Evolutionary conservation across 2,113 vertebrate species (phyloP).

Genomic region (Arizona elegans): DNA sequence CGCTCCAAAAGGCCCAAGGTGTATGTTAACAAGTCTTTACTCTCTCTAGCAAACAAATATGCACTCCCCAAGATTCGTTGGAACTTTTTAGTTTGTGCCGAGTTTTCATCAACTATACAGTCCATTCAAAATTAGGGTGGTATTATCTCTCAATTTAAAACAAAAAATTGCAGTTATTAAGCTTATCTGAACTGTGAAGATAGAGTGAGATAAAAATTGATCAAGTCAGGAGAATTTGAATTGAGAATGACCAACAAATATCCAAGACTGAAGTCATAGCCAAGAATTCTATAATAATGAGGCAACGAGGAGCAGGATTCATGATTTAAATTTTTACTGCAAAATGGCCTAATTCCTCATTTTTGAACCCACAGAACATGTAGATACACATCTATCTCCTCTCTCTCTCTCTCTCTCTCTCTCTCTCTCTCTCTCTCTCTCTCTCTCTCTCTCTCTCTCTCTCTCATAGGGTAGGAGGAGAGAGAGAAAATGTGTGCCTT

Average conservation of each 20-base stretch:
- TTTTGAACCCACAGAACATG: background rate
- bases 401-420: too few relatives aligned
- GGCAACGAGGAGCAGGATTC: background rate
- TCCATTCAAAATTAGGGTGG: background rate
- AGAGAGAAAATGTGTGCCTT: background rate
- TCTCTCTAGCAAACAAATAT: background rate
- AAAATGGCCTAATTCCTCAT: background rate
- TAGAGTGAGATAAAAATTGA: background rate
- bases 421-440: too few relatives aligned
- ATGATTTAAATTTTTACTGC: background rate
- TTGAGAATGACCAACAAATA: background rate
- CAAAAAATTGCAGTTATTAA: background rate
- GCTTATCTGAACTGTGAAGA: background rate
- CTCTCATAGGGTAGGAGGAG: background rate
- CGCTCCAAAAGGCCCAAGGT: background rate
- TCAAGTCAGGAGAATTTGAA: background rate
- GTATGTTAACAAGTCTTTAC: background rate
- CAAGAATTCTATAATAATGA: background rate
- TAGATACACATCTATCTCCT: background rate
- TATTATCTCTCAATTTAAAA: background rate
- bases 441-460: too few relatives aligned
- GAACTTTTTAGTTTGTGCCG: accelerated
- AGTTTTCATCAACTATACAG: slow-evolving; percentile 10
- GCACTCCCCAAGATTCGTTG: background rate
- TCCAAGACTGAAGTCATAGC: background rate